phyloP scores from a whole-genome alignment of 2,797 vertebrate genomes.

The Tinamus major region DNA sequence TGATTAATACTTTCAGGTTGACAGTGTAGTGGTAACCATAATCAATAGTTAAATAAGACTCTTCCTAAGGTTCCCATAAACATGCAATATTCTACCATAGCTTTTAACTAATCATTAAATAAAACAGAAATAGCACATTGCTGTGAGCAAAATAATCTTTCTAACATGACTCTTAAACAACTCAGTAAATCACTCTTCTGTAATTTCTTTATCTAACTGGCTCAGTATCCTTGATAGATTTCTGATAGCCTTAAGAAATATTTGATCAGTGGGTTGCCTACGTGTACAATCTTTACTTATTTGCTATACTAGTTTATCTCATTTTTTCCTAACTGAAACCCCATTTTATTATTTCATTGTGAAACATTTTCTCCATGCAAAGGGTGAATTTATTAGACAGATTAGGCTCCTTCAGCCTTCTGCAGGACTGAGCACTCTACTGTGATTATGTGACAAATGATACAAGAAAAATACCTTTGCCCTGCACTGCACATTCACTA shows the following conservation, averaged over 20 bases:
- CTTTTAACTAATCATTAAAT: slow-evolving; percentile 57
- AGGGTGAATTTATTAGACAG: slow-evolving; percentile 55
- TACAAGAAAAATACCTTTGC: slow-evolving; percentile 12
- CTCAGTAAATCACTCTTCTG: slow-evolving; percentile 71
- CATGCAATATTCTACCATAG: slow-evolving; percentile 16
- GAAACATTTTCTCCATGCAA: slow-evolving; percentile 54
- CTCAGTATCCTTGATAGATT: slow-evolving; percentile 69
- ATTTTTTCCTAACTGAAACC: slow-evolving; percentile 68
- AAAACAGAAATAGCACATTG: slow-evolving; percentile 61
- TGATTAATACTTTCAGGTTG: slow-evolving; percentile 44
- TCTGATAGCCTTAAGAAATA: slow-evolving; percentile 71
- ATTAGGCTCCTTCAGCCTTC: slow-evolving; percentile 30
- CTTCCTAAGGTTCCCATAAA: background rate
- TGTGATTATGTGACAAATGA: slow-evolving; percentile 37
- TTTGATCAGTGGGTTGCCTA: slow-evolving; percentile 73
- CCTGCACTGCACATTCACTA: background rate
- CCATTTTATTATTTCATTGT: slow-evolving; percentile 71
- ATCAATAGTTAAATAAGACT: slow-evolving; percentile 45
- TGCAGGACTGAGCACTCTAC: slow-evolving; percentile 17
- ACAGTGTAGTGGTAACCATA: slow-evolving; percentile 4
- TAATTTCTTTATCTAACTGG: slow-evolving; percentile 74
- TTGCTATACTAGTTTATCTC: slow-evolving; percentile 72
- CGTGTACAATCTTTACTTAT: slow-evolving; percentile 71
- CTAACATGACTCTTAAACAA: slow-evolving; percentile 69
- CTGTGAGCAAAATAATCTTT: slow-evolving; percentile 72